These are phyloP conservation scores for Synergus gifuensis DNA, from an alignment of 2,888 invertebrate genomes.

Conservation along the genomic window DNA sequence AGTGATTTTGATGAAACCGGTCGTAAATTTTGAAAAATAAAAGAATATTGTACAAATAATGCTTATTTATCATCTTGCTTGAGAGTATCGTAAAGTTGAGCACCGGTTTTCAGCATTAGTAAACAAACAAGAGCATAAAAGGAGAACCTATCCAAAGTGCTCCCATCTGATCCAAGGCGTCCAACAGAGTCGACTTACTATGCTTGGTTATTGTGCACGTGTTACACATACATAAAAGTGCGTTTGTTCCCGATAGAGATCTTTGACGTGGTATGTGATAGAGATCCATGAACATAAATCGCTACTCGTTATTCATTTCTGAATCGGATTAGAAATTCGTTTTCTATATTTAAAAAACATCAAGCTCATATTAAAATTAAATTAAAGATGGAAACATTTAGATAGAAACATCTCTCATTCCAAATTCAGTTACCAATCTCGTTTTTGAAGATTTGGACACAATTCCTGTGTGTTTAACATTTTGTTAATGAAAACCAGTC, in stretches of 20 bases:
- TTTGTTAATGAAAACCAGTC: not conserved
- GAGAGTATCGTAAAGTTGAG: conserved; percentile 36
- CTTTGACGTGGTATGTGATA: conserved; percentile 21
- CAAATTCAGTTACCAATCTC: too few species aligned
- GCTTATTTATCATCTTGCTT: conserved; percentile 41
- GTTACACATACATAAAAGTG: conserved; percentile 38
- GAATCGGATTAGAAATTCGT: conserved; percentile 22
- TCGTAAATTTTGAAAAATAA: conserved; percentile 31
- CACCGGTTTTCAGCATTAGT: conserved; percentile 40
- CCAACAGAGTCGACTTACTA: conserved; percentile 35
- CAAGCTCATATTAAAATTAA: not conserved
- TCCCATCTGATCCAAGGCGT: conserved; percentile 29
- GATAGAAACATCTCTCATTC: too few species aligned
- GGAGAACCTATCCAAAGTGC: conserved; percentile 18
- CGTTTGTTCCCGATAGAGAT: conserved; percentile 33
- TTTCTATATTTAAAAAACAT: conserved; percentile 9
- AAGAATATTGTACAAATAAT: conserved; percentile 40
- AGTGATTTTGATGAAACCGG: conserved; percentile 36
- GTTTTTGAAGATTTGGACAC: too few species aligned
- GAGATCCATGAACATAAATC: conserved; percentile 3
- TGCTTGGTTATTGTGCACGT: conserved; percentile 31
- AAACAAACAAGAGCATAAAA: conserved; percentile 36
- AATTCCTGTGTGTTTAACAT: not conserved
- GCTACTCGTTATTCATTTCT: conserved; percentile 35
- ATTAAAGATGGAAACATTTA: not conserved